These are phyloP conservation scores for Synergus gifuensis DNA, from an alignment of 2,888 invertebrate genomes.

Conservation along the genomic window DNA sequence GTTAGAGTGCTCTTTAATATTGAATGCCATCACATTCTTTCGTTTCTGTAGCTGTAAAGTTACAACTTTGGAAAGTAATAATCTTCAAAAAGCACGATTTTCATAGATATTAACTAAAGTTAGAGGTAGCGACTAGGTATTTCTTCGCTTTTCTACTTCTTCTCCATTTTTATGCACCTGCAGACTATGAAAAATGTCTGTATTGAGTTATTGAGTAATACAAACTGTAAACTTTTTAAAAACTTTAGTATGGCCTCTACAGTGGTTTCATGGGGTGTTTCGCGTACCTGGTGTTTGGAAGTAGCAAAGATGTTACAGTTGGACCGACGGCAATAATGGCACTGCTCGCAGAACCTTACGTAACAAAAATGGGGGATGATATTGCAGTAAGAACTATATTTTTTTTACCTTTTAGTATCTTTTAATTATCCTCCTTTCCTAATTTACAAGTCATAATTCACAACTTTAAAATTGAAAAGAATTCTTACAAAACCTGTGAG, in stretches of 20 bases:
- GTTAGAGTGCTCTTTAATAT: too few relatives aligned
- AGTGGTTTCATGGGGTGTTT: constrained; percentile 81
- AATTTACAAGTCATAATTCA: too few relatives aligned
- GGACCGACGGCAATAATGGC: constrained; percentile 84
- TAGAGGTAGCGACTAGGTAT: too few relatives aligned
- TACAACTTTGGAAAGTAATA: too few relatives aligned
- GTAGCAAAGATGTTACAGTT: constrained; percentile 79
- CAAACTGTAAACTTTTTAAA: not conserved
- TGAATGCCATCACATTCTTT: too few relatives aligned
- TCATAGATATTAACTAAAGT: too few relatives aligned
- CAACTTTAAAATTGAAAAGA: too few relatives aligned
- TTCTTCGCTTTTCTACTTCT: too few relatives aligned
- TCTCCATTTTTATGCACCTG: too few relatives aligned
- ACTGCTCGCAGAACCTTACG: constrained; percentile 79
- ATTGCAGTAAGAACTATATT: constrained; percentile 74
- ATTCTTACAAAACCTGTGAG: too few relatives aligned
- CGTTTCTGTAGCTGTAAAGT: too few relatives aligned
- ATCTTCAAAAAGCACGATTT: too few relatives aligned
- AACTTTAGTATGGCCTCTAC: constrained; percentile 80
- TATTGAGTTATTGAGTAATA: not conserved
- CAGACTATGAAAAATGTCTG: not conserved
- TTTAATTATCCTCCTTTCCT: not conserved
- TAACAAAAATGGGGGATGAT: constrained; percentile 72
- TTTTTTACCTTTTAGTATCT: constrained; percentile 1
- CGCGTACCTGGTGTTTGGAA: constrained; percentile 80